Base-by-base conservation (phyloP, 2,888 invertebrate genomes). In the Polietes domitor region DNA sequence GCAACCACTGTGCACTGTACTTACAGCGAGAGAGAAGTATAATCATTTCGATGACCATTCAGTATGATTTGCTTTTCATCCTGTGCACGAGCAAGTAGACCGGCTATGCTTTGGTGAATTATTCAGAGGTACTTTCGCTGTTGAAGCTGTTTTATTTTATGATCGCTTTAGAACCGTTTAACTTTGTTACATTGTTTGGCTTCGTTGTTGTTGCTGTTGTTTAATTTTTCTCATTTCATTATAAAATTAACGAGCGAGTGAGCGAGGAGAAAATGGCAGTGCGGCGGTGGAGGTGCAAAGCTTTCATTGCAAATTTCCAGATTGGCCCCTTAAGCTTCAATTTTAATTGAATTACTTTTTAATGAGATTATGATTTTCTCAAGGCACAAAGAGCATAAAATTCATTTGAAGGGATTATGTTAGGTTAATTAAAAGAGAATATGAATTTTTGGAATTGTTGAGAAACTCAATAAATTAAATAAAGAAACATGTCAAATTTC, bases 341-440 rank as follows among this genome's bases (percentile, higher is more conserved):
- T 24, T 55, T 68, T 76, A 76, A 76, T 76, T 76, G 76, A 76
- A 76, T 76, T 68, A 76, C 53, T 76, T 68, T 76, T 76, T 68
- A 76, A 68, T 76, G 65, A 68, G 76, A 55, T 76, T 68, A 76
- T 41, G 28, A 53, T 55, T 41, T 37, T 3, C 37, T 26, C 37
- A 10, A 63, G 19, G 15, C 43, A 6, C 5, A 53, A 65, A 17
- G 32, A 24, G 32, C 19, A 10, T 47, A n/a, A n/a, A n/a, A n/a
- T 32, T 12, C 21, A 47, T 17, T 26, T 47, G 43, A 41, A 58
- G 50, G 47, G 75, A 75, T 74, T 74, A 74, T 74, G 50, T n/a
- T 65, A 5, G 7, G 37, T 76, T 76, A 65, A 65, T 76, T 76
- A 19, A 47, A 55, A n/a, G 41, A 32, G 41, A 24, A 37, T 37